Conservation (phyloP, 2,888 invertebrate genomes). For the Andrena fulva region DNA sequence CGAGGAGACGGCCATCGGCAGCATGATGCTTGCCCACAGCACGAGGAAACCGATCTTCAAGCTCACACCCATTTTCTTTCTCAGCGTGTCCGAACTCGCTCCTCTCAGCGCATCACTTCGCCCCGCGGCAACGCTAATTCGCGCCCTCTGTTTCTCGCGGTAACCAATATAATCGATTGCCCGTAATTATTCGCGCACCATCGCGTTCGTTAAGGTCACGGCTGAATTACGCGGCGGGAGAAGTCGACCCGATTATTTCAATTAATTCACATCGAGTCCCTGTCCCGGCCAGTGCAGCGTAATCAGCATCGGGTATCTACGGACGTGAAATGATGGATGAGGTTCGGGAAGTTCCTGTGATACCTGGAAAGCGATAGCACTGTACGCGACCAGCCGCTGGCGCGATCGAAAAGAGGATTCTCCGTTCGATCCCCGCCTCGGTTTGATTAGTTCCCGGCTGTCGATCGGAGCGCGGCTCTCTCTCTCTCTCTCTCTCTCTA, state of each 20-base stretch:
- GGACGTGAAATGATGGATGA: slow-evolving; percentile 51
- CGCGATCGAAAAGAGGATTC: slow-evolving; percentile 50
- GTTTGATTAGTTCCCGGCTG: slow-evolving; percentile 62
- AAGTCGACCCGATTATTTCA: slow-evolving; percentile 35
- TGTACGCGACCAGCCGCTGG: slow-evolving; percentile 13
- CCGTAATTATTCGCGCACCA: slow-evolving; percentile 45
- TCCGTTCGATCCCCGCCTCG: slow-evolving; percentile 20
- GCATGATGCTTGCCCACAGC: slow-evolving; percentile 56
- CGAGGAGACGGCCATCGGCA: slow-evolving; percentile 68
- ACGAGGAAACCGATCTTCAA: slow-evolving; percentile 56
- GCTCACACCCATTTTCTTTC: slow-evolving; percentile 23
- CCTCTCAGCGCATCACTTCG: background rate
- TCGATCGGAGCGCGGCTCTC: slow-evolving; percentile 50
- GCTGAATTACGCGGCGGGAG: slow-evolving; percentile 15
- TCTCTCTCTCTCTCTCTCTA: background rate
- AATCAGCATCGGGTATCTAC: slow-evolving; percentile 32
- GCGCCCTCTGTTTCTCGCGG: background rate
- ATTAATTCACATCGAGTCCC: slow-evolving; percentile 37
- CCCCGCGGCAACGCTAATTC: background rate
- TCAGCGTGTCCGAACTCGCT: background rate
- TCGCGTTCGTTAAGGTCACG: slow-evolving; percentile 23
- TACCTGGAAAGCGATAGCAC: slow-evolving; percentile 48
- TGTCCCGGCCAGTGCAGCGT: background rate
- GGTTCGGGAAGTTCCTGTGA: slow-evolving; percentile 28
- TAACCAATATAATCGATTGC: slow-evolving; percentile 13